phyloP scores from a whole-genome alignment of 2,113 vertebrate genomes.

The Protobothrops flavoviridis region DNA sequence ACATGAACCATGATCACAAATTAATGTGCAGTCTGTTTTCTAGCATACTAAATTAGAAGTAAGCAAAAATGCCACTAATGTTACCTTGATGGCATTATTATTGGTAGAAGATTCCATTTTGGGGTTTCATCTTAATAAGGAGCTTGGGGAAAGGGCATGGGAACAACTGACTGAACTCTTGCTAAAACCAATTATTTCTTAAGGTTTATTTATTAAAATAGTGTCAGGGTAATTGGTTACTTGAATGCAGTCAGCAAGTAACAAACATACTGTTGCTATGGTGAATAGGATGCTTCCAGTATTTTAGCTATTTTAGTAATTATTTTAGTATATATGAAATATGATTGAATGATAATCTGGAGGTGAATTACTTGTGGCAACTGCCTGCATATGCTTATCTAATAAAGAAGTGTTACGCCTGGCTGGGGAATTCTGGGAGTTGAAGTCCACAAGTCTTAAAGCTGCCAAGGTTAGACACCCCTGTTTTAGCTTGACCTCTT shows the following conservation, averaged over 20 bases:
- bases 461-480: background rate
- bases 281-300: background rate
- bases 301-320: background rate
- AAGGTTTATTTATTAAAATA: background rate
- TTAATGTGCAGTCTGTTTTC: background rate
- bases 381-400: background rate
- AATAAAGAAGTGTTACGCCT: background rate
- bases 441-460: background rate
- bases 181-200: background rate
- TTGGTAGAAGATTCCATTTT: background rate
- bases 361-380: background rate
- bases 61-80: background rate
- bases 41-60: background rate
- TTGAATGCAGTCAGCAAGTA: background rate
- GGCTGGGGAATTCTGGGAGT: background rate
- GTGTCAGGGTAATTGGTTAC: accelerated
- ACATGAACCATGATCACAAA: background rate
- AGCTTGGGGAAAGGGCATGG: background rate
- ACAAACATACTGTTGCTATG: background rate
- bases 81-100: background rate
- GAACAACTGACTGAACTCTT: background rate
- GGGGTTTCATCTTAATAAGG: background rate
- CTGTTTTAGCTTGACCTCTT: background rate
- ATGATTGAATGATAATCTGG: background rate
- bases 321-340: background rate